These are phyloP conservation scores for Drymodes brunneopygia DNA, from an alignment of 2,113 vertebrate species.

Conservation along the genomic window DNA sequence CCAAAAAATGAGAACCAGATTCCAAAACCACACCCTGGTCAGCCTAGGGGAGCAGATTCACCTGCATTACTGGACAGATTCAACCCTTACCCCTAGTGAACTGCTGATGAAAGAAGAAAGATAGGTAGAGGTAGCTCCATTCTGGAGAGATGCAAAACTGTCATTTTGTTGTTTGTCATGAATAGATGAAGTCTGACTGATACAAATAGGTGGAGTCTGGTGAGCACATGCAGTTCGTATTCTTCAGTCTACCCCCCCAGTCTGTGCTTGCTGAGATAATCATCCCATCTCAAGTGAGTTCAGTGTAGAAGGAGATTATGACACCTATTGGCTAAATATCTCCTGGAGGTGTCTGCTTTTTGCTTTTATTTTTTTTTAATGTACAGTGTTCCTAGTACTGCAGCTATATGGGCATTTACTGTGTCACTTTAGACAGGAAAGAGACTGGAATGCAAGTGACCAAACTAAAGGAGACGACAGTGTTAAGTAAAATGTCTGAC, in stretches of 20 bases:
- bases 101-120: not conserved
- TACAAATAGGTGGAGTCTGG: not conserved
- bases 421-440: not conserved
- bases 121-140: not conserved
- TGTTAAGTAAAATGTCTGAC: not conserved
- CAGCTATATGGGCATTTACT: not conserved
- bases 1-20: not conserved
- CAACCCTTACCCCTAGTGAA: not conserved
- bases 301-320: not conserved
- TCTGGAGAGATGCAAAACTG: not conserved
- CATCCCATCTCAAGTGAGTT: not conserved
- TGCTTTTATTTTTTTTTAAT: rapidly evolving
- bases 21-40: not conserved
- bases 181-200: not conserved
- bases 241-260: not conserved
- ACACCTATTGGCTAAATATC: not conserved
- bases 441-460: not conserved
- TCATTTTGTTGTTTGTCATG: not conserved
- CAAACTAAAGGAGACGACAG: not conserved
- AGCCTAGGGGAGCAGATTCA: not conserved
- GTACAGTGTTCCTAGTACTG: not conserved
- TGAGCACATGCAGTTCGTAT: not conserved
- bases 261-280: not conserved
- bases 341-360: not conserved
- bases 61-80: not conserved